phyloP scores from a whole-genome alignment of 1,140 invertebrate species.

The Centruroides sculpturatus region DNA sequence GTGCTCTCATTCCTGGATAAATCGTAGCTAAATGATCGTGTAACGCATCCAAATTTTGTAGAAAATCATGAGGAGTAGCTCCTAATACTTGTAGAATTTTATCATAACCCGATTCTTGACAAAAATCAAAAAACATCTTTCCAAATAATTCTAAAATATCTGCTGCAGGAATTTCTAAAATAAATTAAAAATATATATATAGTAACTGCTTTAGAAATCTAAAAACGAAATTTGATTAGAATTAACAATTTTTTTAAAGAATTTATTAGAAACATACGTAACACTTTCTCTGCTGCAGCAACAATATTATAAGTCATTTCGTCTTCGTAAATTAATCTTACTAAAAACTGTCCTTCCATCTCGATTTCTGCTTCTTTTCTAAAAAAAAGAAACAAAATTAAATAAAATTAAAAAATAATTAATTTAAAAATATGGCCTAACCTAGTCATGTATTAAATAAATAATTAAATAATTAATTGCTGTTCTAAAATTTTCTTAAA shows the following conservation, averaged over 20 bases:
- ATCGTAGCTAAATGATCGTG: slow-evolving; percentile 83
- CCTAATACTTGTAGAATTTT: slow-evolving; percentile 82
- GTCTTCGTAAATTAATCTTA: slow-evolving; percentile 87
- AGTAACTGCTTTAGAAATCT: not conserved
- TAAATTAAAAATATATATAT: not conserved
- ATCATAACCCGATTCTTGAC: slow-evolving; percentile 85
- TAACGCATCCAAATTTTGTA: slow-evolving; percentile 86
- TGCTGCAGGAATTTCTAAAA: slow-evolving; percentile 72
- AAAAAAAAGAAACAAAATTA: slow-evolving; percentile 17
- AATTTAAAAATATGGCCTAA: too few species aligned
- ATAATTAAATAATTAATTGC: too few species aligned
- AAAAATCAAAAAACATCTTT: slow-evolving; percentile 86
- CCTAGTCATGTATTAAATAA: too few species aligned
- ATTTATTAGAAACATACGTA: slow-evolving; percentile 48
- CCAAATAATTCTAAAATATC: slow-evolving; percentile 84
- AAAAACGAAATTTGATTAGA: too few species aligned
- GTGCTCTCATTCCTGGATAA: slow-evolving; percentile 83
- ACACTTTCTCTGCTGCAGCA: slow-evolving; percentile 69
- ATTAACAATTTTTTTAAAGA: not conserved
- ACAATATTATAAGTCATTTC: slow-evolving; percentile 89
- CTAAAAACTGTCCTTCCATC: slow-evolving; percentile 90
- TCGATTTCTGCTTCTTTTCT: slow-evolving; percentile 81
- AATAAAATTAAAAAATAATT: too few species aligned
- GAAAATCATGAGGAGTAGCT: slow-evolving; percentile 77
- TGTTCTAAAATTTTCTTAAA: too few species aligned